Evolutionary conservation across 2,888 invertebrate genomes (phyloP), one percentile per base, ranked within the genome.

Genomic region (Scaptomyza cyrtandrae): DNA sequence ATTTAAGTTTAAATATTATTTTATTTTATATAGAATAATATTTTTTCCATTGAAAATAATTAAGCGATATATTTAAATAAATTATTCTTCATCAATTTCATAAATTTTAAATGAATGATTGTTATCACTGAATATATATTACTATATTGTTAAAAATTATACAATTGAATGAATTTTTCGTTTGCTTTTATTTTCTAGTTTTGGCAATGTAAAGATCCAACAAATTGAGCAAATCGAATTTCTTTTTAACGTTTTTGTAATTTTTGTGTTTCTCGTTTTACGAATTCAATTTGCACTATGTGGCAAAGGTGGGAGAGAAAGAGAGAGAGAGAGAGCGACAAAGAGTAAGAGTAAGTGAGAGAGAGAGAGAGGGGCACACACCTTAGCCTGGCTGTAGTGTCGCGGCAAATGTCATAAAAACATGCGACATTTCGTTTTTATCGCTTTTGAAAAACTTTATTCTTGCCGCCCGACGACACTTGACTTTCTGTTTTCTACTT

Each of bases 351-450:
- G 3, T 7, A 5, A 33, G 19, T 0, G n/a, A 10, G 19, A n/a
- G 48, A 1, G 49, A 46, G 14, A 13, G 7, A 11, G 11, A 7
- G 29, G 2, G 31, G 11, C 14, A 7, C 56, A 57, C 75, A 74
- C 78, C 75, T 74, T 68, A 19, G 59, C 64, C 64, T 39, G 62
- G 44, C 58, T 70, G 46, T 64, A 67, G 74, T 71, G 79, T 59
- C 71, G 70, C 71, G 69, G 83, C 80, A 85, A 90, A 86, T 91
- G 92, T 91, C 92, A 92, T 91, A 92, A 92, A 92, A 92, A 90
- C 91, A 91, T 92, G 92, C 91, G 92, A 91, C 92, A 92, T 91
- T 92, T 92, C 90, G 91, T 88, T 91, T 92, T 92, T 92, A 92
- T 92, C 91, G 90, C 90, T 89, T 91, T 90, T 89, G 89, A 90